Conservation (phyloP, 1,140 invertebrate species). For the Bombus balteatus region DNA sequence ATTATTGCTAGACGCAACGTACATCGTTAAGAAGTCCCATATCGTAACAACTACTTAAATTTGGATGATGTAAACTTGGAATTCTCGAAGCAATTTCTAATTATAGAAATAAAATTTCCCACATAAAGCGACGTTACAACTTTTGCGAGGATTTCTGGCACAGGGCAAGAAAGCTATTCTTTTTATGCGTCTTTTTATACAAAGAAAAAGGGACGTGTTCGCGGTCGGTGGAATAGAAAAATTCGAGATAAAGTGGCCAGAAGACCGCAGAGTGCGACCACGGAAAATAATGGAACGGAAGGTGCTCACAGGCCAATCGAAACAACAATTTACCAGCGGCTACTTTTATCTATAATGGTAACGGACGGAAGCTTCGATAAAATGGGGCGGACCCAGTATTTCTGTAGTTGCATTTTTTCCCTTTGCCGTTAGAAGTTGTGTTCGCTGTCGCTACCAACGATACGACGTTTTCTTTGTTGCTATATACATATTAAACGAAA, state of each 20-base stretch:
- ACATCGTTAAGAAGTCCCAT: no score
- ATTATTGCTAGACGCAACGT: no score
- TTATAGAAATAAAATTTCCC: neutral
- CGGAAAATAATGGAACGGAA: constrained; percentile 62
- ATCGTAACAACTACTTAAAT: no score
- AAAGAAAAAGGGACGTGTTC: neutral
- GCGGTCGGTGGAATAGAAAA: constrained; percentile 48
- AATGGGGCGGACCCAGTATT: constrained; percentile 29
- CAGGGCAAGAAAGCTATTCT: neutral
- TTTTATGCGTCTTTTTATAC: constrained; percentile 10
- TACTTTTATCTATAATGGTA: constrained; percentile 62
- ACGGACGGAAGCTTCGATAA: constrained; percentile 42
- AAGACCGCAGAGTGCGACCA: constrained; percentile 7
- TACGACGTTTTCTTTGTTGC: neutral
- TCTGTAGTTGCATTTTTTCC: constrained; percentile 31
- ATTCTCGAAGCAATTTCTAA: neutral
- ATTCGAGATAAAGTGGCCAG: constrained; percentile 56
- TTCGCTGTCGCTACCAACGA: constrained; percentile 28
- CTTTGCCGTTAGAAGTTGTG: constrained; percentile 17
- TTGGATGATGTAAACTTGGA: neutral
- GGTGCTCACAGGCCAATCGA: constrained; percentile 59
- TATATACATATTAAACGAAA: neutral
- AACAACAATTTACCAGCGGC: constrained; percentile 65
- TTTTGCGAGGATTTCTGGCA: neutral
- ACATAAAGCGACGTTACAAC: neutral